Percentiles rank a stretch among this genome's conserved stretches.
Evolutionary conservation across 2,888 invertebrate species (phyloP).

Genomic region (Cryptus viduatorius): DNA sequence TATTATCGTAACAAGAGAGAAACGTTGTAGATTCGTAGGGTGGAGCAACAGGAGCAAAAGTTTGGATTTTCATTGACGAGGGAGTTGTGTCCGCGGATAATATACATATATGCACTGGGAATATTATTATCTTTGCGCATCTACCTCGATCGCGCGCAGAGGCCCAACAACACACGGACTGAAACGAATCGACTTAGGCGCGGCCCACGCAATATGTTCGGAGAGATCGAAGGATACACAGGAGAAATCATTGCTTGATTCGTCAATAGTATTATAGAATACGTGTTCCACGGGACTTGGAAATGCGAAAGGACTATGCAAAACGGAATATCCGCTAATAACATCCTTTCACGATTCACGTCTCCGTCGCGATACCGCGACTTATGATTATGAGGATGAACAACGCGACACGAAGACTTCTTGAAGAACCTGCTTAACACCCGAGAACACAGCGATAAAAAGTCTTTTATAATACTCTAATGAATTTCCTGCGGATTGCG

Average conservation of each 20-base stretch:
- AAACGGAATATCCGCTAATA: constrained; percentile 55
- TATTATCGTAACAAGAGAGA: constrained; percentile 56
- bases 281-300: constrained; percentile 31
- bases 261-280: constrained; percentile 48
- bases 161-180: constrained; percentile 39
- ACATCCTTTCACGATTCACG: constrained; percentile 45
- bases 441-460: constrained; percentile 14
- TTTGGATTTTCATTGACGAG: neutral
- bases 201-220: constrained; percentile 57
- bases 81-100: neutral
- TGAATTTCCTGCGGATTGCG: constrained; percentile 4
- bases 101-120: neutral
- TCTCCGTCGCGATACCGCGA: constrained; percentile 25
- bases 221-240: constrained; percentile 54
- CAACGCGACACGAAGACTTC: constrained; percentile 25
- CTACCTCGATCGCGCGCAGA: neutral
- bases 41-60: constrained; percentile 6
- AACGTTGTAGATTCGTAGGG: constrained; percentile 10
- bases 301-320: constrained; percentile 55
- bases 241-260: constrained; percentile 42
- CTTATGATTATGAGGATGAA: constrained; percentile 59
- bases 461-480: neutral
- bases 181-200: constrained; percentile 51
- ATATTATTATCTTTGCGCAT: constrained; percentile 24
- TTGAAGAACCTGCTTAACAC: constrained; percentile 19